Evolutionary conservation across 1,140 invertebrate genomes (phyloP).

Genomic region (Pteromalus puparum): DNA sequence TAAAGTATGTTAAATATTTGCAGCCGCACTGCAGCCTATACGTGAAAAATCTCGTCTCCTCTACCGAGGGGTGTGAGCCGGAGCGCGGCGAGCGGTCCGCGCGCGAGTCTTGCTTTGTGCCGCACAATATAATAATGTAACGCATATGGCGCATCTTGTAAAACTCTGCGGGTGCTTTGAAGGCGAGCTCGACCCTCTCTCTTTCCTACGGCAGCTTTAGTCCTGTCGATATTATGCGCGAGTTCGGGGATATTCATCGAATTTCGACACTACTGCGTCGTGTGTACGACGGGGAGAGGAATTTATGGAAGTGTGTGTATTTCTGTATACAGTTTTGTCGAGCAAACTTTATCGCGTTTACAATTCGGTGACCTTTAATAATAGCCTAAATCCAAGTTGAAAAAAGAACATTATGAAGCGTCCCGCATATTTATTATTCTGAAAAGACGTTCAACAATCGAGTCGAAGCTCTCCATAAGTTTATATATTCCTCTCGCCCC

Average conservation of each 20-base stretch:
- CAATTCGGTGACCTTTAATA: no score
- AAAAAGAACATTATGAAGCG: no score
- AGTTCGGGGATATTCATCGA: background rate
- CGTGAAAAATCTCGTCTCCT: background rate
- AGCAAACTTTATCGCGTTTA: no score
- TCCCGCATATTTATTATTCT: no score
- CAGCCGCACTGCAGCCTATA: background rate
- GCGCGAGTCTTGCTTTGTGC: slow-evolving; percentile 17
- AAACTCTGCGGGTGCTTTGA: slow-evolving; percentile 46
- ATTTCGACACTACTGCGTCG: slow-evolving; percentile 3
- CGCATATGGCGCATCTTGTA: slow-evolving; percentile 47
- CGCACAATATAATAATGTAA: slow-evolving; percentile 40
- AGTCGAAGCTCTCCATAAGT: slow-evolving; percentile 2
- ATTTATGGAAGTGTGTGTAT: no score
- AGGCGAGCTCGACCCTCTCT: background rate
- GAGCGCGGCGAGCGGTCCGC: slow-evolving; percentile 34
- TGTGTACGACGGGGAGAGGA: background rate
- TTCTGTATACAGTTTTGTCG: no score
- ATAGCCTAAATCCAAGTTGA: background rate
- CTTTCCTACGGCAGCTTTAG: background rate
- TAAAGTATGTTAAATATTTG: slow-evolving; percentile 44
- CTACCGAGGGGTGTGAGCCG: background rate
- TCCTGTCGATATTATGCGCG: background rate
- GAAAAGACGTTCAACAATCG: background rate
- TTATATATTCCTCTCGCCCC: background rate